Percentiles rank a stretch among this genome's conserved stretches.
Conservation (phyloP, 2,888 invertebrate species). For the Phortica okadai region DNA sequence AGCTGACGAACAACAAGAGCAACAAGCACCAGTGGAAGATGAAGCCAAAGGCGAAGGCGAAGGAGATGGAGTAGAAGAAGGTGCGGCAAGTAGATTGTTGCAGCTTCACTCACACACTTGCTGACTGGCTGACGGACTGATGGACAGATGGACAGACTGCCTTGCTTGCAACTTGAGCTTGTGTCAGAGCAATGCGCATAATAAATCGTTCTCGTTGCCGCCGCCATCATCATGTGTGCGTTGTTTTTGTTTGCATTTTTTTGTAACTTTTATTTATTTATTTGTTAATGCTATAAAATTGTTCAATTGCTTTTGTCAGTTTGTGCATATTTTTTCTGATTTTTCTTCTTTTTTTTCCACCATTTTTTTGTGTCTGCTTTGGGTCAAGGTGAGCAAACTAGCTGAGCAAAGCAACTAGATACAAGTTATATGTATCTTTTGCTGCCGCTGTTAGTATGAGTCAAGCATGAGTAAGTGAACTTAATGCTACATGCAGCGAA, state of each 20-base stretch:
- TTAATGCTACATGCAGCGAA: too few species aligned
- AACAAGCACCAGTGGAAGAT: not conserved
- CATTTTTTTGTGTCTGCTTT: slow-evolving; percentile 55
- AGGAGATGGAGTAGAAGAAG: too few species aligned
- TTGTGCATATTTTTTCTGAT: not conserved
- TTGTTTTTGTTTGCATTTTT: slow-evolving; percentile 15
- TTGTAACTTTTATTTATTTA: not conserved
- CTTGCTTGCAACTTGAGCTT: slow-evolving; percentile 11
- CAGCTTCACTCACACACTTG: too few species aligned
- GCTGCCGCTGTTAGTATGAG: too few species aligned
- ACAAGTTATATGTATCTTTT: slow-evolving; percentile 7
- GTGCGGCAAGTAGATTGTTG: too few species aligned
- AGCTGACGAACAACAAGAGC: not conserved
- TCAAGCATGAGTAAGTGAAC: too few species aligned
- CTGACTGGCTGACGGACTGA: too few species aligned
- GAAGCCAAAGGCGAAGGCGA: too few species aligned
- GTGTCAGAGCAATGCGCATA: not conserved
- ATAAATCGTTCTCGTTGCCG: slow-evolving; percentile 12
- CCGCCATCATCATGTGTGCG: not conserved
- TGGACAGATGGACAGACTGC: too few species aligned
- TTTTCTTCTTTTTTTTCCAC: not conserved
- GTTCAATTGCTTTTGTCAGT: slow-evolving; percentile 67
- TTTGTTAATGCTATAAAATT: slow-evolving; percentile 56
- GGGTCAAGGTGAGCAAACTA: slow-evolving; percentile 71
- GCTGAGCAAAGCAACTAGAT: slow-evolving; percentile 31